Evolutionary conservation across 1,140 invertebrate species (phyloP), one percentile per base, ranked within the genome.

Genomic region (Choristoneura fumiferana): DNA sequence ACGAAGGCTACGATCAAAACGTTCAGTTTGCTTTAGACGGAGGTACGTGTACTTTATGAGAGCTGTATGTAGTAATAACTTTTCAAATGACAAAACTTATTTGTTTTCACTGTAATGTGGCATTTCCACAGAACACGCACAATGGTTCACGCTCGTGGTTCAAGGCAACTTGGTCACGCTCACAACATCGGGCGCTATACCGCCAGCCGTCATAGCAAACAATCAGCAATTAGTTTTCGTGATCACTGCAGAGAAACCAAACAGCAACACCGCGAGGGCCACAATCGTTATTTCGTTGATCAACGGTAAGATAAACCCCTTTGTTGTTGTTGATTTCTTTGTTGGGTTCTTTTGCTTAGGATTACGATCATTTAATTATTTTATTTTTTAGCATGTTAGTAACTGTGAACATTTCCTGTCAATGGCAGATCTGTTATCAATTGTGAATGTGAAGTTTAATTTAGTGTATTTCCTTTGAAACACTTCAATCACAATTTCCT

Each of bases 21-120:
- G 66, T 77, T 8, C 15, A 34, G 13, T 77, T 72, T 57, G 13
- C 52, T 54, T 58, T 76, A 10, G 63, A 49, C 10, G 43, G 43
- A 29, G 43, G 43, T 49, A 49, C 15, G 9, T 5, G n/a, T n/a
- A n/a, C n/a, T n/a, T n/a, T n/a, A n/a, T n/a, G 10, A n/a, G 9
- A 6, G n/a, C 14, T 9, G 14, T 12, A 38, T n/a, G 12, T 14
- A 13, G 37, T 38, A 38, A 38, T 13, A 12, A 39, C 8, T n/a
- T 13, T 1, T 4, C 12, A 15, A 39, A 15, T 6, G 14, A 4
- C 13, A 37, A n/a, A 38, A 13, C 33, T 5, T 34, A n/a, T n/a
- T n/a, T n/a, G n/a, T n/a, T n/a, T n/a, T n/a, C n/a, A n/a, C n/a
- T n/a, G n/a, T n/a, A n/a, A n/a, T n/a, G n/a, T n/a, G n/a, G n/a